A percentile compares a stretch with the other conserved stretches of the same genome.
These are phyloP conservation scores for Porites rus DNA, from an alignment of 92 coral and sea anemone species.

Conservation along the genomic window DNA sequence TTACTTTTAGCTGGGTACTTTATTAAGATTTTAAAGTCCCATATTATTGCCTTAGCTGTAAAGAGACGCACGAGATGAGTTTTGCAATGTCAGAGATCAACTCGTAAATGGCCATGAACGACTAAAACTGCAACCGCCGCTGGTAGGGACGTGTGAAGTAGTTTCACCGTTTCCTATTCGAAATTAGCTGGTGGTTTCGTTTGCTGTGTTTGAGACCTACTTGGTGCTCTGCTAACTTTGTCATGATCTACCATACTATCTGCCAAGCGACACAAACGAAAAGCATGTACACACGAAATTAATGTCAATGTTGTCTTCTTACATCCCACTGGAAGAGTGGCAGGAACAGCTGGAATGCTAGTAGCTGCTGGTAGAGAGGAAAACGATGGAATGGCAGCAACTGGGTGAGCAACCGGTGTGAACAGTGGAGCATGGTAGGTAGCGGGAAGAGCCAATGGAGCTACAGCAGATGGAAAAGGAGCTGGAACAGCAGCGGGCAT, in stretches of 20 bases:
- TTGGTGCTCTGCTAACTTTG: neutral
- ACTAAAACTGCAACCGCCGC: no score
- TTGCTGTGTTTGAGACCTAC: no score
- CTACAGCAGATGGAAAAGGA: slow-evolving; percentile 49
- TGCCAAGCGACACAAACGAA: neutral
- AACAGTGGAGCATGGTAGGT: slow-evolving; percentile 59
- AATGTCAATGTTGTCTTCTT: neutral
- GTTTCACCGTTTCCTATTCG: no score
- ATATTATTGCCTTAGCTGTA: no score
- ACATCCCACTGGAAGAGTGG: slow-evolving; percentile 38
- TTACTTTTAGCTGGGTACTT: neutral
- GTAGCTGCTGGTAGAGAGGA: slow-evolving; percentile 55
- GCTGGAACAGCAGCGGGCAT: slow-evolving; percentile 54
- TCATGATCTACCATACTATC: neutral
- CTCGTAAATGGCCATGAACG: no score
- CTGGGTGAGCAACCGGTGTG: slow-evolving; percentile 65
- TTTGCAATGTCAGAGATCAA: no score
- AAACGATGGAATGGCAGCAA: slow-evolving; percentile 37
- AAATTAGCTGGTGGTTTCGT: no score
- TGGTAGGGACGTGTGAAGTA: no score
- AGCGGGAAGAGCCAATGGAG: slow-evolving; percentile 54
- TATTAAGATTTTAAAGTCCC: no score
- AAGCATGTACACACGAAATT: neutral
- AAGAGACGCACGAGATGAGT: no score
- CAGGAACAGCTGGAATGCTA: slow-evolving; percentile 21